These are phyloP conservation scores for Lasioglossum figueresi DNA, from an alignment of 2,888 invertebrate genomes.

Conservation along the genomic window DNA sequence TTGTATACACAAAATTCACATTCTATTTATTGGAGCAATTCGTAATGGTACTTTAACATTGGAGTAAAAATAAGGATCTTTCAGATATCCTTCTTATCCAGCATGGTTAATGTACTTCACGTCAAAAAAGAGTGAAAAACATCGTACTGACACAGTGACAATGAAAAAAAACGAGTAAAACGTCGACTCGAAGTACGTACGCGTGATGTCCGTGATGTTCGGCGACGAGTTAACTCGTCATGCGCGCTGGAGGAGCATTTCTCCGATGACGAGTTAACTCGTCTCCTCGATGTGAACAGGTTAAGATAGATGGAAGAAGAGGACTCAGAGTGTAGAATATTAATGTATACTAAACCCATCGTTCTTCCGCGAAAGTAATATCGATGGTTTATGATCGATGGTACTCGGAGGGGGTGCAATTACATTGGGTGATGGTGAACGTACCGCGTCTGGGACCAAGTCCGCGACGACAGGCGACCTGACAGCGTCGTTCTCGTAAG, in stretches of 20 bases:
- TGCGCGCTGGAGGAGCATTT: neutral
- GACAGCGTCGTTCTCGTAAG: constrained; percentile 60
- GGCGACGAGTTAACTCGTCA: neutral
- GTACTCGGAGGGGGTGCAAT: neutral
- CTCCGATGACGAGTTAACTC: neutral
- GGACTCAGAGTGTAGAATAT: neutral
- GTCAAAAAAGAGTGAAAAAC: neutral
- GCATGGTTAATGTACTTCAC: neutral
- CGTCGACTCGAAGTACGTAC: neutral
- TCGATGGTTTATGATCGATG: constrained; percentile 7
- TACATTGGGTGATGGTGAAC: constrained; percentile 21
- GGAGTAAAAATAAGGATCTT: neutral
- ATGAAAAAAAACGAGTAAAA: neutral
- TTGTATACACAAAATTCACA: neutral
- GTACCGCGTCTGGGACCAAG: constrained; percentile 63
- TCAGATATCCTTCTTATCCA: neutral
- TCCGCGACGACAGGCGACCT: constrained; percentile 58
- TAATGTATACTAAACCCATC: neutral
- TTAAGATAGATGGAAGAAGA: neutral
- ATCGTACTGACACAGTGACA: neutral
- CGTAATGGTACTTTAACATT: neutral
- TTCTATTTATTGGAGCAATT: neutral
- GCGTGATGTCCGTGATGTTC: neutral
- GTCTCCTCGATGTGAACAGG: neutral
- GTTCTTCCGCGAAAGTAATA: neutral